Evolutionary conservation across 2,888 invertebrate genomes (phyloP).

Genomic region (Lissocephala sabroskyi): DNA sequence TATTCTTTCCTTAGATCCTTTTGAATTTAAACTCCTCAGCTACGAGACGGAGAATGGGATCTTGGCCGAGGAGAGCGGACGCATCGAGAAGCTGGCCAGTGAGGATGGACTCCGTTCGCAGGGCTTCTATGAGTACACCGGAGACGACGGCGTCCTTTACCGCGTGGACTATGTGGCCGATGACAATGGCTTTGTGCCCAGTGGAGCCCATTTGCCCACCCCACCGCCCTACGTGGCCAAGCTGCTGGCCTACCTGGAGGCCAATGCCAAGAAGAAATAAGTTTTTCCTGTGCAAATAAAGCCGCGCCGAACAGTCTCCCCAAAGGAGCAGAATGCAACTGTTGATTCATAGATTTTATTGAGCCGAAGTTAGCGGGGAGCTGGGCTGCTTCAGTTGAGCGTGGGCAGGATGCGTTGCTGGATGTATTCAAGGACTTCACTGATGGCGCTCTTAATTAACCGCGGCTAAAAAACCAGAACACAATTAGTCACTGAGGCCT

Average conservation of each 20-base stretch:
- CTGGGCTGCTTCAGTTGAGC: slow-evolving; percentile 28
- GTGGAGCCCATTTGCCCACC: slow-evolving; percentile 68
- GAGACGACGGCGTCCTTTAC: slow-evolving; percentile 75
- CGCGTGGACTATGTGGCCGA: slow-evolving; percentile 75
- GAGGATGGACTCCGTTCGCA: slow-evolving; percentile 77
- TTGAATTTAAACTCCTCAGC: slow-evolving; percentile 58
- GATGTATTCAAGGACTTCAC: slow-evolving; percentile 58
- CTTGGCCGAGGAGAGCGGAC: slow-evolving; percentile 74
- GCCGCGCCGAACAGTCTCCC: slow-evolving; percentile 4
- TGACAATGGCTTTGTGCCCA: slow-evolving; percentile 74
- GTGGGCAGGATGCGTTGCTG: slow-evolving; percentile 52
- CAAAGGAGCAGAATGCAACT: neutral
- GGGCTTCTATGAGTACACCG: slow-evolving; percentile 81
- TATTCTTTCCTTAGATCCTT: neutral
- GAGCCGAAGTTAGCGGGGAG: no score
- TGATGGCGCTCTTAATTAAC: slow-evolving; percentile 47
- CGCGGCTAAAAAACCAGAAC: no score
- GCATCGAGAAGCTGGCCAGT: slow-evolving; percentile 75
- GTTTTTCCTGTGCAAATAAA: no score
- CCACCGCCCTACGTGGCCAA: slow-evolving; percentile 79
- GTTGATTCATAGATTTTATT: no score
- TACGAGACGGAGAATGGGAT: slow-evolving; percentile 76
- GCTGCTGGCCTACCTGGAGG: slow-evolving; percentile 77
- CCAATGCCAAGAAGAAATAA: slow-evolving; percentile 37
- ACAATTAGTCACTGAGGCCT: no score